phyloP scores from a whole-genome alignment of 92 coral and sea anemone genomes.

The Siderastrea siderea region DNA sequence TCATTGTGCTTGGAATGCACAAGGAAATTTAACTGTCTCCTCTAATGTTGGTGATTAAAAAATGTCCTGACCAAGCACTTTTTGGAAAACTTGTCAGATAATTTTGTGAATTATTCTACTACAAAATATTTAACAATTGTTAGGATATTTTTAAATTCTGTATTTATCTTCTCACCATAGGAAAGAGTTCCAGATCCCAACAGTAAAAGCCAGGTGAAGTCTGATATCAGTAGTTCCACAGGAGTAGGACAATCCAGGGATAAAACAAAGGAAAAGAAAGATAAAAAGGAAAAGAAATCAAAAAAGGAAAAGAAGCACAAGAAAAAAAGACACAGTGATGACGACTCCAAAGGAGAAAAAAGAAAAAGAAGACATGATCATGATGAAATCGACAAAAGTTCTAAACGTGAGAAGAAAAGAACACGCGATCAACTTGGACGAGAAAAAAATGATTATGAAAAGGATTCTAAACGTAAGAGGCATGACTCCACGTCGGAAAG shows the following conservation, averaged over 20 bases:
- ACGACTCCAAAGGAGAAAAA: constrained; percentile 16
- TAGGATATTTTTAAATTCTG: neutral
- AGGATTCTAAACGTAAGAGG: constrained; percentile 23
- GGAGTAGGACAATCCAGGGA: constrained; percentile 2
- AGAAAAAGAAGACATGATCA: constrained; percentile 43
- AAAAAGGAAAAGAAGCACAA: constrained; percentile 73
- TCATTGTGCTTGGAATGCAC: no score
- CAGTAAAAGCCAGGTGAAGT: neutral
- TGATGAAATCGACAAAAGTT: constrained; percentile 10
- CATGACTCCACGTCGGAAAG: constrained; percentile 29
- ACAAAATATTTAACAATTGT: no score
- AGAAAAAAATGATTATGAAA: neutral
- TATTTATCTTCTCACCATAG: neutral
- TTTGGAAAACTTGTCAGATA: no score
- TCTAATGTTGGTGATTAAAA: no score
- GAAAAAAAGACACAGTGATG: constrained; percentile 55
- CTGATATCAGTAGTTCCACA: neutral
- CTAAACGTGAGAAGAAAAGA: constrained; percentile 22
- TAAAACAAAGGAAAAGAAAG: constrained; percentile 46
- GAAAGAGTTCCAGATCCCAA: neutral
- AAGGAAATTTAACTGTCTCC: no score
- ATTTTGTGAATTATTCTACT: no score
- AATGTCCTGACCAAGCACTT: no score
- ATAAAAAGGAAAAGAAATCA: constrained; percentile 65
- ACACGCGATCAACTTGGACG: constrained; percentile 36